Base-by-base conservation (phyloP, 2,888 invertebrate genomes). In the Octodonta nipae region DNA sequence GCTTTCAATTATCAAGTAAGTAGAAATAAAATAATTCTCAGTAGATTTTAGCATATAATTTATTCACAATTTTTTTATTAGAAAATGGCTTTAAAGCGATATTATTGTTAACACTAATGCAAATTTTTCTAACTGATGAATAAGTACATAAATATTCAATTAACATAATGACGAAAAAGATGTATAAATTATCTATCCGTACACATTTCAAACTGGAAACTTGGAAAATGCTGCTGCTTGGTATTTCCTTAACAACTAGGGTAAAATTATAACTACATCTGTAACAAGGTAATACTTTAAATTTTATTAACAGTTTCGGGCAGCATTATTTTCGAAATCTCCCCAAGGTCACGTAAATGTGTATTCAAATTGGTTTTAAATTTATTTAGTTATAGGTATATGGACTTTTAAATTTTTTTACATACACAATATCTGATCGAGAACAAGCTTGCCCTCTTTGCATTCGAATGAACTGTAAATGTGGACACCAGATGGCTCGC, bases 71-170 rank as follows among this genome's bases (percentile, higher is more conserved):
- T 56, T 58, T n/a, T n/a, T 55, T 51, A 56, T 60, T 60, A 61
- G 61, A 63, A 62, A 61, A 57, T 59, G 60, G 59, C 57, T 55
- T 55, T 53, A 55, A 62, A 61, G 60, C 59, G 56, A 60, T 60
- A 54, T 57, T 58, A 55, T 58, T 58, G 56, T 54, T 58, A 61
- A 61, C 56, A 60, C 59, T 61, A 60, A 60, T 60, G 60, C 58
- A 61, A 59, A 58, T 53, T 54, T n/a, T 43, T 52, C 41, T 45
- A 58, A 56, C 52, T 52, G 52, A 58, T 56, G 47, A 45, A 55
- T 58, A 56, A 56, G 52, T 58, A 56, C 53, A 56, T 56, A 54
- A 55, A 54, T 53, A 51, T 51, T 52, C 11, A 31, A 36, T 37
- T 47, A 50, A 59, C 55, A 49, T 56, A 57, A 54, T 54, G 50